Base-by-base conservation (phyloP, 2,888 invertebrate species). In the Eurytoma adleriae region DNA sequence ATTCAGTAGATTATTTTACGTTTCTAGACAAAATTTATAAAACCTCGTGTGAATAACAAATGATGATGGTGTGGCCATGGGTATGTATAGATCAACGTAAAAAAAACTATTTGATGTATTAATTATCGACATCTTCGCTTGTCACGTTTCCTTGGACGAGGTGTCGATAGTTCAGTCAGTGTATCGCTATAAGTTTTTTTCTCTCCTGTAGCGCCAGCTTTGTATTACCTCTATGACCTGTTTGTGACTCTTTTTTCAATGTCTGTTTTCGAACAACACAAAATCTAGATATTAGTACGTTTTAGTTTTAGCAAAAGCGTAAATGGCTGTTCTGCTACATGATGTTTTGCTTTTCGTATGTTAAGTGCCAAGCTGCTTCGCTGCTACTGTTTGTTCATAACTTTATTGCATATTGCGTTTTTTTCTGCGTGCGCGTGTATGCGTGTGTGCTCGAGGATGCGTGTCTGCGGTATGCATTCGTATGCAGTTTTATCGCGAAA, bases 31-130 rank as follows among this genome's bases (percentile, higher is more conserved):
- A 66, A 61, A 54, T 30, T 30, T 5, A 82, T 79, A 81, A 72
- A 73, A n/a, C 86, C 84, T 85, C 84, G 84, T 89, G 89, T 90
- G 86, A 90, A 89, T 90, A 90, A 90, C 88, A 89, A 89, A 89
- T 90, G 90, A 90, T 90, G 90, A 90, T 90, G 89, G 89, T 90
- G 90, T 90, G 90, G 90, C 90, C 90, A 90, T 90, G 90, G 90
- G 89, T 90, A 89, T 88, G 88, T 89, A 89, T 89, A 87, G 86
- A 85, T 40, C 40, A 40, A 40, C 40, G 40, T 40, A 48, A 50
- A 20, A 87, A 84, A 83, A 72, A 83, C 1, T 81, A 62, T 74
- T 18, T 59, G 10, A n/a, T 50, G 30, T 16, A 62, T 20, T 18
- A 27, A 80, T 69, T 74, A 52, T 77, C 52, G 73, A 76, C 77